phyloP scores from a whole-genome alignment of 2,888 invertebrate species.

The Megamerina dolium region DNA sequence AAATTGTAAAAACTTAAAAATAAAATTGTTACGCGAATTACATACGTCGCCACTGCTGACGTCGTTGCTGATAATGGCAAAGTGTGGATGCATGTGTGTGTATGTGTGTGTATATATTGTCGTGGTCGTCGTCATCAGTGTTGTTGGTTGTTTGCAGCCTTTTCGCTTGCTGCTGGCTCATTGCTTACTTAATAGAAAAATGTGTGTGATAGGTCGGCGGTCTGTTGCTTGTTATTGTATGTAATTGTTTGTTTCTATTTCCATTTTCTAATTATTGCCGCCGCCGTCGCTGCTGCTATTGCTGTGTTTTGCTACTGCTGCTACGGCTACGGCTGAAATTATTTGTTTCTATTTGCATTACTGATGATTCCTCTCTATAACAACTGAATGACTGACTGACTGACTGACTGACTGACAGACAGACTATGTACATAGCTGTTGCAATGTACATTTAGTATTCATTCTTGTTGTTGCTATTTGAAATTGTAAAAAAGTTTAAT shows the following conservation, averaged over 20 bases:
- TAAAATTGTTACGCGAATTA: slow-evolving; percentile 8
- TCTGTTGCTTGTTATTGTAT: slow-evolving; percentile 2
- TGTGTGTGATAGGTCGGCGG: slow-evolving; percentile 6
- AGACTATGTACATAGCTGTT: too few species aligned
- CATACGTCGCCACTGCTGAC: too few species aligned
- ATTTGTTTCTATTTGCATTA: too few species aligned
- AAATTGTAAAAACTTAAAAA: too few species aligned
- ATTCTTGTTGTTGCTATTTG: not conserved
- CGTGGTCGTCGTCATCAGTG: too few species aligned
- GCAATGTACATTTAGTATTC: not conserved
- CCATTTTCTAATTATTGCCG: slow-evolving; percentile 8
- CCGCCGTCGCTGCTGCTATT: slow-evolving; percentile 2
- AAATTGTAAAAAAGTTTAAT: slow-evolving; percentile 10
- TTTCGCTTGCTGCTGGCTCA: slow-evolving; percentile 5
- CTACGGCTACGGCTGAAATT: not conserved
- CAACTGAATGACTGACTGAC: slow-evolving; percentile 2
- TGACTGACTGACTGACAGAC: slow-evolving; percentile 3
- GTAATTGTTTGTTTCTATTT: slow-evolving; percentile 3
- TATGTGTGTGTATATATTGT: too few species aligned
- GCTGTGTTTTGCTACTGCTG: not conserved
- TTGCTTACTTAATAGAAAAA: slow-evolving; percentile 11
- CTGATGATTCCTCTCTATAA: too few species aligned
- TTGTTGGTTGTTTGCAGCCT: too few species aligned
- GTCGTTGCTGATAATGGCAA: too few species aligned
- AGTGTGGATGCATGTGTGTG: too few species aligned